Evolutionary conservation across 2,113 vertebrate genomes (phyloP).

Genomic region (Pangasianodon hypophthalmus): DNA sequence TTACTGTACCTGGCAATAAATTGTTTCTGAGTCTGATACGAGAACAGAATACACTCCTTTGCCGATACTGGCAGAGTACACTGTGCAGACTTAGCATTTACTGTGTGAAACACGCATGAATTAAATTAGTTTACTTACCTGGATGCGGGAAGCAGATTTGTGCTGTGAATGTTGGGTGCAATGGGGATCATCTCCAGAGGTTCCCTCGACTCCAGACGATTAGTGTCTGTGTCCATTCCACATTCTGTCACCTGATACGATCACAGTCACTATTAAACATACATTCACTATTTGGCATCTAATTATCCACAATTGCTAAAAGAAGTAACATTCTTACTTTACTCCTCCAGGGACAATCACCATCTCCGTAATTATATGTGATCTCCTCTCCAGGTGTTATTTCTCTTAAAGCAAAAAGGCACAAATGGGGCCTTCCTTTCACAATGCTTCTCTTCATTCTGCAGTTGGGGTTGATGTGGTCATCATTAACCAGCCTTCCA

Average conservation of each 20-base stretch:
- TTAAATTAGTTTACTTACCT: not conserved
- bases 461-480: conserved; percentile 13
- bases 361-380: conserved; percentile 1
- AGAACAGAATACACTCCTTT: not conserved
- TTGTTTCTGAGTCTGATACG: not conserved
- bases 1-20: too few relatives aligned
- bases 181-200: too few relatives aligned
- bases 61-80: not conserved
- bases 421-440: conserved; percentile 15
- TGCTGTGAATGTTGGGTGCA: too few relatives aligned
- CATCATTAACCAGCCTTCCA: conserved; percentile 19
- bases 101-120: not conserved
- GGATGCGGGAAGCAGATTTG: too few relatives aligned
- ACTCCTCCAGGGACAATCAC: not conserved
- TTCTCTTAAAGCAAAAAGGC: conserved; percentile 7
- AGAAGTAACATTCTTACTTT: not conserved
- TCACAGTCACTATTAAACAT: too few relatives aligned
- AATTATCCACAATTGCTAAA: conserved; percentile 1
- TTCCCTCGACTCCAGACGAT: too few relatives aligned
- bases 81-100: not conserved
- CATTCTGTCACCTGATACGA: too few relatives aligned
- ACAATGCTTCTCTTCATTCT: conserved; percentile 22
- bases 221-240: too few relatives aligned
- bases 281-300: not conserved
- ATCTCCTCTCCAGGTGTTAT: conserved; percentile 24